These are phyloP conservation scores for Meiosimyza platycephala DNA, from an alignment of 2,888 invertebrate genomes.

Conservation along the genomic window DNA sequence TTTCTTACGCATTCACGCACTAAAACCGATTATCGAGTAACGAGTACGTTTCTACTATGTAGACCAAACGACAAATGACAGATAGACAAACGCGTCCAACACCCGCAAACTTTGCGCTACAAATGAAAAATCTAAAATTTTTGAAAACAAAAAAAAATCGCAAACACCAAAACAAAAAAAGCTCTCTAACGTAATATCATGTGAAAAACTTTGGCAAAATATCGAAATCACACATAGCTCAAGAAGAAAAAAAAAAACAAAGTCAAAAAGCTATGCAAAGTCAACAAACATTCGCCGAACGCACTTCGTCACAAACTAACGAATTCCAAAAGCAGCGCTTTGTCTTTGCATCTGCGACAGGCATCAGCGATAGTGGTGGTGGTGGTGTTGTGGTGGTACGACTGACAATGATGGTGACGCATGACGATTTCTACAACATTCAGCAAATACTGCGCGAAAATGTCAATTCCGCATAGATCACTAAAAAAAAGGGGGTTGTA, in stretches of 20 bases:
- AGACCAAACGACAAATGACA: too few relatives aligned
- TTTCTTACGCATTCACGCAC: constrained; percentile 2
- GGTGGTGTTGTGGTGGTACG: background rate
- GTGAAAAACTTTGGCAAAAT: constrained; percentile 1
- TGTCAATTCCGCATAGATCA: too few relatives aligned
- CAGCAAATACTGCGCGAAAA: too few relatives aligned
- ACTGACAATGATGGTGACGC: background rate
- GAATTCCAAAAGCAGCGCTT: constrained; percentile 13
- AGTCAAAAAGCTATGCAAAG: constrained; percentile 13
- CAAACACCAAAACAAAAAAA: constrained; percentile 8
- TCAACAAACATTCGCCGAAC: constrained; percentile 25
- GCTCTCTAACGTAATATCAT: background rate
- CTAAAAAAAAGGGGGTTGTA: too few relatives aligned
- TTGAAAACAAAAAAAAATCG: constrained; percentile 9
- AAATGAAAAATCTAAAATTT: constrained; percentile 34
- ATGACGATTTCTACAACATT: background rate
- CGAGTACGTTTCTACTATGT: background rate
- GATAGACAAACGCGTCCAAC: constrained; percentile 22
- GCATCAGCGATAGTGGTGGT: background rate
- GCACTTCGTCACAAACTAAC: constrained; percentile 24
- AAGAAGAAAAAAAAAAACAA: background rate
- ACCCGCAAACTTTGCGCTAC: constrained; percentile 23
- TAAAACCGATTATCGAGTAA: constrained; percentile 25
- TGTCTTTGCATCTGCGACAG: constrained; percentile 16
- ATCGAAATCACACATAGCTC: background rate